phyloP scores from a whole-genome alignment of 2,797 vertebrate species.

The Pterois miles region DNA sequence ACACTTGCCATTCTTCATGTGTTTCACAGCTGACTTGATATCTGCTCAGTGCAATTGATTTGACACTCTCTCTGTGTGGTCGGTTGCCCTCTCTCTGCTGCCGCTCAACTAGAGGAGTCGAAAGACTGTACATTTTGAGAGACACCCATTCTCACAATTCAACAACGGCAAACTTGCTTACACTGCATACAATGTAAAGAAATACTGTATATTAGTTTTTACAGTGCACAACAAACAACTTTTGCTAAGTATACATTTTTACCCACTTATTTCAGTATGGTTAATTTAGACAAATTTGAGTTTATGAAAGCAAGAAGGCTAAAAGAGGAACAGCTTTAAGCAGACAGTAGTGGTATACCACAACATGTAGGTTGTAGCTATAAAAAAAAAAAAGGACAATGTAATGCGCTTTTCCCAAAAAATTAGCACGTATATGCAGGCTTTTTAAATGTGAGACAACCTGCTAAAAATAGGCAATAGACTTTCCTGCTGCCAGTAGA shows the following conservation, averaged over 20 bases:
- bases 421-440: too few species aligned
- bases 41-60: slow-evolving; percentile 21
- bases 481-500: too few species aligned
- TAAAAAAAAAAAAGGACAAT: neutral
- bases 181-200: too few species aligned
- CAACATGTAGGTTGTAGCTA: neutral
- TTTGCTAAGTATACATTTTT: neutral
- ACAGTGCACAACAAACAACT: too few species aligned
- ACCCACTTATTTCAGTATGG: neutral
- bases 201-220: too few species aligned
- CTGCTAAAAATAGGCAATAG: too few species aligned
- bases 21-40: slow-evolving; percentile 39
- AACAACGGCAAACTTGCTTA: neutral
- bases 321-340: too few species aligned
- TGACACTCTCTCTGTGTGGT: neutral
- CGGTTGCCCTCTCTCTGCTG: neutral
- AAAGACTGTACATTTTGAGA: neutral
- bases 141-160: neutral
- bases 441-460: too few species aligned
- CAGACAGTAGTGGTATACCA: neutral
- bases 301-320: neutral
- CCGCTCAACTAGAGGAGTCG: neutral
- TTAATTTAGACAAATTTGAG: neutral
- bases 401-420: too few species aligned
- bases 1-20: slow-evolving; percentile 30